Conservation (phyloP, 64 coral and sea anemone species). For the Orbicella faveolata region DNA sequence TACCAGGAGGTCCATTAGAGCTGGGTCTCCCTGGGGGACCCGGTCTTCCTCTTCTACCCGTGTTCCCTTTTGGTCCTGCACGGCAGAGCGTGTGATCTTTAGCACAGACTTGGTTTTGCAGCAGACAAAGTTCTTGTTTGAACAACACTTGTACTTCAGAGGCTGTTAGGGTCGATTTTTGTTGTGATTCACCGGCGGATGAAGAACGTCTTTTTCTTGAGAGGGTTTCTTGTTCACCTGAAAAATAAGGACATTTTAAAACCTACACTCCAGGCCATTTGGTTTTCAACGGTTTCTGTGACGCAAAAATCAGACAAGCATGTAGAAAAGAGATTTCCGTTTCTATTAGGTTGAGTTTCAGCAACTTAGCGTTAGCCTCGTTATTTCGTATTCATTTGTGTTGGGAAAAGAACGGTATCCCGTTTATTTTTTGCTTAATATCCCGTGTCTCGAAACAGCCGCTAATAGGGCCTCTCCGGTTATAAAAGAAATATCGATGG, state of each 20-base stretch:
- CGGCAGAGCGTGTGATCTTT: conserved; percentile 53
- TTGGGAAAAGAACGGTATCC: too few species aligned
- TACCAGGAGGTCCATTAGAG: conserved; percentile 42
- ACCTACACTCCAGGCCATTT: too few species aligned
- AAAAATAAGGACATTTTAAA: background rate
- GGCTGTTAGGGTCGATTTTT: background rate
- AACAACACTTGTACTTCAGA: conserved; percentile 11
- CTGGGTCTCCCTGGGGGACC: conserved; percentile 40
- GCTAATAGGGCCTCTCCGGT: too few species aligned
- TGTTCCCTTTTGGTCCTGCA: conserved; percentile 46
- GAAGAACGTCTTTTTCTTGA: background rate
- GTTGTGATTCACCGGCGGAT: background rate
- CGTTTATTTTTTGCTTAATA: too few species aligned
- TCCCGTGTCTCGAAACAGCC: too few species aligned
- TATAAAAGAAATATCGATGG: too few species aligned
- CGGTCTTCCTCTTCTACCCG: conserved; percentile 34
- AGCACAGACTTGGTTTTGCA: conserved; percentile 54
- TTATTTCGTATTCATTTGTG: too few species aligned
- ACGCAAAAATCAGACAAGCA: too few species aligned
- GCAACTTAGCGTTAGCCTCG: too few species aligned
- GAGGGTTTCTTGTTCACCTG: background rate
- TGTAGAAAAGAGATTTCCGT: too few species aligned
- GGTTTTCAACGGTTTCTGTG: too few species aligned
- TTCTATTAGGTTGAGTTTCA: too few species aligned
- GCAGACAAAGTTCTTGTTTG: conserved; percentile 17